Evolutionary conservation across 37 sponge, comb jelly and placozoan genomes (phyloP), one percentile per base, ranked within the genome.

Genomic region (Beroe forskalii): DNA sequence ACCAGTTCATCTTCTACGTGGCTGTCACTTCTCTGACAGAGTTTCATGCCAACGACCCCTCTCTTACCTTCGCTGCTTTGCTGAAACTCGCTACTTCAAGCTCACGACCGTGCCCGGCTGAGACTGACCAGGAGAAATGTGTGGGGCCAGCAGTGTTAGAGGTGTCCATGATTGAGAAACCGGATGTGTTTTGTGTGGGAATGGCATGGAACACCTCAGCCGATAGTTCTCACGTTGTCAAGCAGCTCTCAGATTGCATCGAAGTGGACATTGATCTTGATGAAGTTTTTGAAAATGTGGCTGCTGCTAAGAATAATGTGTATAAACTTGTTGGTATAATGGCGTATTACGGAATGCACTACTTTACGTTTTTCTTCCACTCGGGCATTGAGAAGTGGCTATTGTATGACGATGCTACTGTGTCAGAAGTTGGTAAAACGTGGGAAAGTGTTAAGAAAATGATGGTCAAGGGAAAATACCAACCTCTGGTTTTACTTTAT

Each of bases 301-400:
- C 55, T 20, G 24, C 86, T 12, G 14, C 17, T 1, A 1, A 2
- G 19, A 69, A 32, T 37, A 44, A 44, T 27, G 24, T 80, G 44
- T 80, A 38, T 25, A 41, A 37, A 48, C 40, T 80, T 42, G 86
- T 80, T 4, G 86, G 86, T 23, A 44, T 44, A 24, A 80, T 80
- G 86, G 86, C 35, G 43, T 80, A 80, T 48, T 80, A 80, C 35
- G 86, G 86, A 23, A 80, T 44, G 55, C 86, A 80, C 55, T 80
- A 80, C 35, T 80, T 80, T 24, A 80, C 86, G 19, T 80, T 80
- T 25, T 80, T 80, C 55, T 80, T 80, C 31, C 86, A 80, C 55
- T 44, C 55, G 1, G 86, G 86, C 0, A 48, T 80, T 12, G 35
- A 80, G 55, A 80, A 80, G 27, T 80, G 86, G 86, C 48, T 80